Evolutionary conservation across 2,797 vertebrate genomes (phyloP), one percentile per base, ranked within the genome.

Genomic region (Lacerta agilis): DNA sequence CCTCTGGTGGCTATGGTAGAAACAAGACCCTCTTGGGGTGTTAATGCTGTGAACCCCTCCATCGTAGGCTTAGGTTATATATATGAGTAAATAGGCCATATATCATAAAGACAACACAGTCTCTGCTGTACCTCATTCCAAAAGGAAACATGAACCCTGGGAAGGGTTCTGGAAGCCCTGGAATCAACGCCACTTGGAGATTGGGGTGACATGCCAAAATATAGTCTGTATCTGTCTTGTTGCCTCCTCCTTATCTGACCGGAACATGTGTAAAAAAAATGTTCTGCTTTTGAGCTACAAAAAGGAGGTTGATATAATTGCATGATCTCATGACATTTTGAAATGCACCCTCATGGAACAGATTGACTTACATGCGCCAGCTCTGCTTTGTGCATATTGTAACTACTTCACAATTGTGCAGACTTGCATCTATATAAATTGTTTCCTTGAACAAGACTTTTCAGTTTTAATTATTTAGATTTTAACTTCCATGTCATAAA

Each of bases 391-490:
- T 87, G 6, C 18, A 49, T 87, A 61, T 64, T 25, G 0, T 69
- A 86, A 80, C 3, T 1, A 58, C 20, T 61, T 11, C 85, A 0
- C 15, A 87, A 72, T 1, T n/a, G 79, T 5, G 2, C 5, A 73
- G 55, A 71, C 15, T 85, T 90, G 79, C 2, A 76, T 58, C 81
- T 92, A 3, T 82, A 76, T n/a, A 86, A 88, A 77, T 90, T 41
- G 78, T 83, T 73, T 85, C 72, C 41, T 0, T 88, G 83, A 91
- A 69, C 7, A 87, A 41, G 43, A 3, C 3, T 89, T 91, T 87
- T 88, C 3, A 36, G 0, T 79, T 90, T 89, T 49, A 85, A 78
- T 92, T 69, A 87, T 83, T 88, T 77, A 73, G 86, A 55, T 78
- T 86, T 93, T 81, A 86, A 90, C 27, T 75, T 88, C 88, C 45